These are phyloP conservation scores for Monoplex corrugatus DNA, from an alignment of 2,888 invertebrate genomes.

Conservation along the genomic window DNA sequence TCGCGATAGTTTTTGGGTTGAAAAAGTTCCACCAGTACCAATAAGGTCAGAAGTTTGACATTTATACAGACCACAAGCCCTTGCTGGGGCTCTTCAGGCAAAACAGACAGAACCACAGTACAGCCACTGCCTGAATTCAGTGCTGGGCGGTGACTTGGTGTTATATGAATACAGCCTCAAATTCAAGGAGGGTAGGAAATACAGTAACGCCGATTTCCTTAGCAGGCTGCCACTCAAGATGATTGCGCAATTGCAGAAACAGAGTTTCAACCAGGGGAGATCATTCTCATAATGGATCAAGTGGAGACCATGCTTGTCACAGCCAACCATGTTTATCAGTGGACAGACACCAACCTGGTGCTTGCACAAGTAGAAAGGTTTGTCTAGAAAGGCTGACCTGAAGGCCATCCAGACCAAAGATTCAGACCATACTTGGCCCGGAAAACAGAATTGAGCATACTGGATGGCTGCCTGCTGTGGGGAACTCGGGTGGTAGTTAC, in stretches of 20 bases:
- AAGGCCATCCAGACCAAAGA: too few relatives aligned
- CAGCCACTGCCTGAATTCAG: constrained; percentile 30
- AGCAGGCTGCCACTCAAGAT: constrained; percentile 25
- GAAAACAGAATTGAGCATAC: too few relatives aligned
- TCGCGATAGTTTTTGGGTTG: constrained; percentile 14
- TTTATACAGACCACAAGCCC: constrained; percentile 45
- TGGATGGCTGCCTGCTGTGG: too few relatives aligned
- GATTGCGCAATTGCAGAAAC: not conserved
- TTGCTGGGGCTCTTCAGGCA: constrained; percentile 37
- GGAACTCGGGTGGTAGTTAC: too few relatives aligned
- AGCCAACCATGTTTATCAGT: not conserved
- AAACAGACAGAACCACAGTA: not conserved
- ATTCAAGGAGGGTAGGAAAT: not conserved
- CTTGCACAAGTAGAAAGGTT: too few relatives aligned
- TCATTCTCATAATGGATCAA: not conserved
- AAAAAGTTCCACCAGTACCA: constrained; percentile 46
- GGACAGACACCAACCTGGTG: too few relatives aligned
- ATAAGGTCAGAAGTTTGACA: constrained; percentile 36
- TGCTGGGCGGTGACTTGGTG: constrained; percentile 38
- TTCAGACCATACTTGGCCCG: too few relatives aligned
- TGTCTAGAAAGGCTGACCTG: too few relatives aligned
- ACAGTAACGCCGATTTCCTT: constrained; percentile 42
- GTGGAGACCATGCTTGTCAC: not conserved
- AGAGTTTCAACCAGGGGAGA: not conserved
- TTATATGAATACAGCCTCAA: constrained; percentile 33